Evolutionary conservation across 2,888 invertebrate genomes (phyloP).

Genomic region (Coecobrya sp.): DNA sequence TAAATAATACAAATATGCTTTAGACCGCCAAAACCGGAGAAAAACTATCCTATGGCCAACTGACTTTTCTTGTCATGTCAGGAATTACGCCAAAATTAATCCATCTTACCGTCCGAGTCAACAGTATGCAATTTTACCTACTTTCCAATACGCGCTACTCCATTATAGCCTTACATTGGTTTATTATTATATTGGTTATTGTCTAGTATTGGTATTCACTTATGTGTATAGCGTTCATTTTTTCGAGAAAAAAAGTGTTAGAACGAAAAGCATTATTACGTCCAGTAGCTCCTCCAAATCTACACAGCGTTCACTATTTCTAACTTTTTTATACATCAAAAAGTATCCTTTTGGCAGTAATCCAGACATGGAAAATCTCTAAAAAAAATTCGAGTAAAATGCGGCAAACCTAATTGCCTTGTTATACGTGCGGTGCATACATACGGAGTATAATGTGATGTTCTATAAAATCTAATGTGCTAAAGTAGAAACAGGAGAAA

Average conservation of each 20-base stretch:
- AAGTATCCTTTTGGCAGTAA: slow-evolving; percentile 80
- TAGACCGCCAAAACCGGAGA: too few species aligned
- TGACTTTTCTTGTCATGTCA: too few species aligned
- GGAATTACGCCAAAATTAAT: too few species aligned
- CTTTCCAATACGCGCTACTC: too few species aligned
- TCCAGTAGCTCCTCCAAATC: slow-evolving; percentile 45
- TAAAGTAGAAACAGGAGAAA: slow-evolving; percentile 21
- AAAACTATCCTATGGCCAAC: too few species aligned
- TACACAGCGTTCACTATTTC: slow-evolving; percentile 24
- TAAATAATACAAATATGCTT: too few species aligned
- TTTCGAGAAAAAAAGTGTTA: slow-evolving; percentile 64
- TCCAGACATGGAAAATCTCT: slow-evolving; percentile 78
- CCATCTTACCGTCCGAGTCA: too few species aligned
- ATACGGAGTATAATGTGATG: slow-evolving; percentile 78
- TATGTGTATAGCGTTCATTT: slow-evolving; percentile 21
- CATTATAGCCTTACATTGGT: too few species aligned
- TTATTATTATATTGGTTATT: slow-evolving; percentile 22
- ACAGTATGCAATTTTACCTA: too few species aligned
- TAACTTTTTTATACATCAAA: slow-evolving; percentile 72
- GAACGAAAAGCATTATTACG: slow-evolving; percentile 74
- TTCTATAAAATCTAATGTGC: slow-evolving; percentile 79
- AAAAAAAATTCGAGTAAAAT: slow-evolving; percentile 75
- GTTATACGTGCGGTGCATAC: slow-evolving; percentile 83
- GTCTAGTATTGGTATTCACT: neutral
- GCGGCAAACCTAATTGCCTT: slow-evolving; percentile 84